Base-by-base conservation (phyloP, 2,797 vertebrate genomes). In the Danio kyathit region DNA sequence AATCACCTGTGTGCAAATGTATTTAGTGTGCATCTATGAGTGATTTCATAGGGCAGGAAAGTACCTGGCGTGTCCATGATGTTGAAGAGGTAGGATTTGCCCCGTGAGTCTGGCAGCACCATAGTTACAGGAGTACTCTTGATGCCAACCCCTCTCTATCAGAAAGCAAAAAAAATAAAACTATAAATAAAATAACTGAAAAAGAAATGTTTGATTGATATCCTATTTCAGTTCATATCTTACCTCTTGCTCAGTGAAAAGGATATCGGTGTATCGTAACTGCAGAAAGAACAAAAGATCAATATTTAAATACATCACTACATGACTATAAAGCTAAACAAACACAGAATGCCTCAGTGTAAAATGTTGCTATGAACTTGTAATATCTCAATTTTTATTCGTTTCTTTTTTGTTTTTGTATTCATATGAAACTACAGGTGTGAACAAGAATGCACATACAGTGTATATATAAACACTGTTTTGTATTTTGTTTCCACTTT, bases 231-330 rank as follows among this genome's bases (percentile, higher is more conserved):
- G 14, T 7, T 44, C 0, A 51, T 7, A n/a, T 54, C 90, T 88
- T 91, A 99, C 98, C 96, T 99, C 98, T 87, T 99, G 98, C 76
- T 99, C 98, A 38, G 98, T 99, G 87, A 99, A 99, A 82, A 99
- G 94, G 84, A 97, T 99, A 87, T 99, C 98, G 38, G 98, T 99
- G 88, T 99, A 99, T 77, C 98, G 97, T 14, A 99, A 96, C 97
- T 99, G 77, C 7, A 90, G 29, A 90, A 80, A 10, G 78, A 40
- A 38, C 46, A 74, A 57, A 49, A 41, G 6, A 75, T 9, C n/a
- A 3, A 12, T 5, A 57, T 3, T 16, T n/a, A 2, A 16, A 88
- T 19, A 82, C 19, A 51, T 49, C 0, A 29, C 29, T 3, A 29
- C 14, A 48, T 57, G 16, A n/a, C 1, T 19, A 1, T 16, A 73